These are phyloP conservation scores for Stylophora pistillata DNA, from an alignment of 64 coral and sea anemone genomes.

Conservation along the genomic window DNA sequence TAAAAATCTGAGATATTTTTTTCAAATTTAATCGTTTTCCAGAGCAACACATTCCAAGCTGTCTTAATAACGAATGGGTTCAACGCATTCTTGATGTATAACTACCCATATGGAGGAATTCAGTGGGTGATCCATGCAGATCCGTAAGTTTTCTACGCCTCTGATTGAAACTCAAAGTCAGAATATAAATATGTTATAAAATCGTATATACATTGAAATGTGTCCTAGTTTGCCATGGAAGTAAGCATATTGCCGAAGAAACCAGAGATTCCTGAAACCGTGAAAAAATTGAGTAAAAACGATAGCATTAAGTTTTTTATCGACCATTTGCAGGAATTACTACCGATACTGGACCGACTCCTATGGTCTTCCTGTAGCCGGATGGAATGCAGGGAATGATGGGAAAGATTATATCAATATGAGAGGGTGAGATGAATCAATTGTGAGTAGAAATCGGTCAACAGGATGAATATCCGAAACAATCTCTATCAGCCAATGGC, in stretches of 20 bases:
- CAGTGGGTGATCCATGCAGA: conserved; percentile 28
- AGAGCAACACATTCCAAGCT: conserved; percentile 54
- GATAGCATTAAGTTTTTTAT: background rate
- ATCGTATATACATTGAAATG: too few relatives aligned
- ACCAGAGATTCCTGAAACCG: background rate
- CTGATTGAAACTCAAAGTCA: too few relatives aligned
- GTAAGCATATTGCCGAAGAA: too few relatives aligned
- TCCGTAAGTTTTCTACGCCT: conserved; percentile 9
- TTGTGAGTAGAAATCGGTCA: too few relatives aligned
- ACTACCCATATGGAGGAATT: conserved; percentile 47
- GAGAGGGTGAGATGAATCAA: background rate
- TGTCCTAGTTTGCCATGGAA: too few relatives aligned
- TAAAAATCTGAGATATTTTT: background rate
- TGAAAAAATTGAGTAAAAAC: background rate
- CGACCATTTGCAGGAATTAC: background rate
- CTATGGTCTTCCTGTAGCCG: conserved; percentile 35
- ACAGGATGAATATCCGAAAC: too few relatives aligned
- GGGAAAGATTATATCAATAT: conserved; percentile 7
- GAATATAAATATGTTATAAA: background rate
- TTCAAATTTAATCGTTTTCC: background rate
- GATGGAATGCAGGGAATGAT: conserved; percentile 26
- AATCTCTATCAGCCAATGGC: too few relatives aligned
- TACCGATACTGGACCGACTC: background rate
- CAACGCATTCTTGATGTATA: conserved; percentile 45
- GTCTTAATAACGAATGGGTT: conserved; percentile 25